phyloP scores from a whole-genome alignment of 2,797 vertebrate genomes.

The Notolepis coatsorum region DNA sequence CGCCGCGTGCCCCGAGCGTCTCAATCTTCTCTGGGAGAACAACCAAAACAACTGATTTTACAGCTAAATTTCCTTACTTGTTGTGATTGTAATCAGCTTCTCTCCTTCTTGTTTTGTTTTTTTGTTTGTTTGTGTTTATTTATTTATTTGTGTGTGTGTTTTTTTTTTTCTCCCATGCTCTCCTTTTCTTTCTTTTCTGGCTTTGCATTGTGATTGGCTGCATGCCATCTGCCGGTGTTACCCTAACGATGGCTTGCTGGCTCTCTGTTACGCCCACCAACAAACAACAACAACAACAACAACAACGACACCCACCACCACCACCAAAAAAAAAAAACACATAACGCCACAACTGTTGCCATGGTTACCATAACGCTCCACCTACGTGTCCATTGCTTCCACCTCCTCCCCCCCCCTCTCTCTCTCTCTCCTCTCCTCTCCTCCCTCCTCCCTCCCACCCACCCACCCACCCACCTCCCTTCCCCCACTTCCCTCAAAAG shows the following conservation, averaged over 20 bases:
- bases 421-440: constrained; percentile 79
- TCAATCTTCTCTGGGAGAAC: constrained; percentile 85
- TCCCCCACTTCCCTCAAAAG: constrained; percentile 92
- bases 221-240: constrained; percentile 99
- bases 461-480: constrained; percentile 3
- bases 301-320: constrained; percentile 84
- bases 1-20: constrained; percentile 7
- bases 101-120: constrained; percentile 88
- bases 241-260: constrained; percentile 95
- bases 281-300: constrained; percentile 67
- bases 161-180: constrained; percentile 80
- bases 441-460: constrained; percentile 71
- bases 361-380: constrained; percentile 94
- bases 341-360: constrained; percentile 72
- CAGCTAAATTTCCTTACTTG: constrained; percentile 92
- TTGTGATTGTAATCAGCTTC: constrained; percentile 99
- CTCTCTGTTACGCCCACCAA: constrained; percentile 92
- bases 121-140: constrained; percentile 22
- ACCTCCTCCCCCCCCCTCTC: constrained; percentile 81
- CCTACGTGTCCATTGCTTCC: constrained; percentile 98
- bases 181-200: constrained; percentile 76
- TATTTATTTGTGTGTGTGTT: constrained; percentile 71
- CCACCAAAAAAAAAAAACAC: constrained; percentile 67
- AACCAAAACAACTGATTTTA: constrained; percentile 84
- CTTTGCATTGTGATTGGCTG: constrained; percentile 96